Conservation (phyloP, 2,888 invertebrate genomes). For the Drosophila lutescens region DNA sequence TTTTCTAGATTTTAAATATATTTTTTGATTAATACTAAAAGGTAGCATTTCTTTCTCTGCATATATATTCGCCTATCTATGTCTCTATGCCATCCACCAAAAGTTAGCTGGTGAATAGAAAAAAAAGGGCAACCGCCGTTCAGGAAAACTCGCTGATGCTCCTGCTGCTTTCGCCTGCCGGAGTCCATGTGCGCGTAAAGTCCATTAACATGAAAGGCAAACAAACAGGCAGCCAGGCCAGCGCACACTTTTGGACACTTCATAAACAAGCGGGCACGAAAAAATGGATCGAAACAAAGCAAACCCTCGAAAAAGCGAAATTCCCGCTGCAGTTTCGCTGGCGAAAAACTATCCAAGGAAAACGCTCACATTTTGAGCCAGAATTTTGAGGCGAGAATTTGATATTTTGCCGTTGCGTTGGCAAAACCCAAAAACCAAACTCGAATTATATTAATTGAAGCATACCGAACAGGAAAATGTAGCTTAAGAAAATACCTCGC, state of each 20-base stretch:
- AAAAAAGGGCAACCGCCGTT: conserved; percentile 19
- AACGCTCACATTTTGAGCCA: not conserved
- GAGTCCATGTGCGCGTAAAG: conserved; percentile 66
- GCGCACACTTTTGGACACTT: conserved; percentile 62
- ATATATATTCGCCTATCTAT: conserved; percentile 24
- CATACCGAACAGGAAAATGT: not conserved
- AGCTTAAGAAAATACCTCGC: not conserved
- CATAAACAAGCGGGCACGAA: conserved; percentile 57
- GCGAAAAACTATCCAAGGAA: not conserved
- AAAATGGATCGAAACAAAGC: not conserved
- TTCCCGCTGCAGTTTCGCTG: conserved; percentile 14
- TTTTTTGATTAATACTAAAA: not conserved
- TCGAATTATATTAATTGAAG: conserved; percentile 26
- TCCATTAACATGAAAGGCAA: conserved; percentile 75
- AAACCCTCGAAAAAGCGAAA: conserved; percentile 8
- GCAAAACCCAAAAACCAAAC: not conserved
- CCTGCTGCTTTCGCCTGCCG: conserved; percentile 29
- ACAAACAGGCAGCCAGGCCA: conserved; percentile 55
- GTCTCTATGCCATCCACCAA: conserved; percentile 31
- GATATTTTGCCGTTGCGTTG: not conserved
- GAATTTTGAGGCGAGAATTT: conserved; percentile 9
- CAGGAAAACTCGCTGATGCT: conserved; percentile 35
- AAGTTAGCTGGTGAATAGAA: conserved; percentile 23
- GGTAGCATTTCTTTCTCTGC: not conserved
- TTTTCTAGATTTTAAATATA: not conserved